These are phyloP conservation scores for Drosophila yakuba DNA, from an alignment of 1,140 invertebrate genomes.

Conservation along the genomic window DNA sequence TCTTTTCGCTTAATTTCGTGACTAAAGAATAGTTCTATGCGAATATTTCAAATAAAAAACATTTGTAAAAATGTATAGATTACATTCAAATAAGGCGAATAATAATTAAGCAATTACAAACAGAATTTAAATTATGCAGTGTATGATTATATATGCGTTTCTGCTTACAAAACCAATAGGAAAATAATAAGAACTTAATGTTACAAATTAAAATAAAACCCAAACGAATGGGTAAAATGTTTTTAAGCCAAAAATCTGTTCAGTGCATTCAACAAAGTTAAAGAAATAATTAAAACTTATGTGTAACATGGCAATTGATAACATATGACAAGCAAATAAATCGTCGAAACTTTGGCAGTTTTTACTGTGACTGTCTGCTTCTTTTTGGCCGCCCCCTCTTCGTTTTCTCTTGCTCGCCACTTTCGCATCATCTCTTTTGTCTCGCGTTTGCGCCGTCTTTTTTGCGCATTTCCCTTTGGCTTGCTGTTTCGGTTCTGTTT, in stretches of 20 bases:
- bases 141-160: not conserved
- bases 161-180: too few relatives aligned
- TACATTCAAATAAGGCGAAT: too few relatives aligned
- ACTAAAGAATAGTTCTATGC: too few relatives aligned
- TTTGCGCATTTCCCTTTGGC: slow-evolving; percentile 71
- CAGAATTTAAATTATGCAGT: not conserved
- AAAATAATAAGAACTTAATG: too few relatives aligned
- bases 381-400: slow-evolving; percentile 14
- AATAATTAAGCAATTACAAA: not conserved
- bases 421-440: slow-evolving; percentile 71
- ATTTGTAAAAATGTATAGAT: too few relatives aligned
- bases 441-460: slow-evolving; percentile 79
- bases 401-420: slow-evolving; percentile 17
- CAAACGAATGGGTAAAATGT: too few relatives aligned
- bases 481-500: slow-evolving; percentile 58
- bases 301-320: too few relatives aligned
- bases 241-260: too few relatives aligned
- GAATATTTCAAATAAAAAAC: too few relatives aligned
- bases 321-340: not conserved
- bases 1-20: too few relatives aligned
- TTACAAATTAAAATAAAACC: not conserved
- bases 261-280: not conserved
- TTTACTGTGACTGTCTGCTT: slow-evolving; percentile 11
- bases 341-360: not conserved
- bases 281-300: not conserved